Evolutionary conservation across 2,113 vertebrate genomes (phyloP).

Genomic region (Mustelus asterias): DNA sequence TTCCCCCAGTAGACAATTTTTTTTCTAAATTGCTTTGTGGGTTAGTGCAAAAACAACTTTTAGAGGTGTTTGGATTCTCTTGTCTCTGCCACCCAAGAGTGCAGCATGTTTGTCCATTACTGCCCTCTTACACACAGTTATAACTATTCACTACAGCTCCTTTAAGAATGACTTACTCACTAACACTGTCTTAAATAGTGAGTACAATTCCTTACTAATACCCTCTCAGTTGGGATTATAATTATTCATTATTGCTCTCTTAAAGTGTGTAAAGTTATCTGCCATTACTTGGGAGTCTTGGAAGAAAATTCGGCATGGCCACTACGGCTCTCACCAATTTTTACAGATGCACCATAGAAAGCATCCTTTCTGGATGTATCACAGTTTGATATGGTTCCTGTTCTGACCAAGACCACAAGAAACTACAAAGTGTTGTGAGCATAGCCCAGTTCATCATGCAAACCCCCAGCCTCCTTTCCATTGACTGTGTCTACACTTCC

Average conservation of each 20-base stretch:
- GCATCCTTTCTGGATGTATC: too few relatives aligned
- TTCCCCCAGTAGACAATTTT: background rate
- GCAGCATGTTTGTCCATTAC: background rate
- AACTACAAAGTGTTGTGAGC: too few relatives aligned
- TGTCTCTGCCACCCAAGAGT: background rate
- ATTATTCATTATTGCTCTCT: background rate
- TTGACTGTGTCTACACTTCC: too few relatives aligned
- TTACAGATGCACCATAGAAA: too few relatives aligned
- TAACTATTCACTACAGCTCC: too few relatives aligned
- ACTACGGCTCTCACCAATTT: too few relatives aligned
- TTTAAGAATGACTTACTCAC: background rate
- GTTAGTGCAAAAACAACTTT: background rate
- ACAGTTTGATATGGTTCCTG: too few relatives aligned
- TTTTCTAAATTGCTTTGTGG: background rate
- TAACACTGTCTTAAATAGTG: background rate
- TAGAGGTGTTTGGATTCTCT: background rate
- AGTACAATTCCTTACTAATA: background rate
- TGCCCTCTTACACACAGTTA: background rate
- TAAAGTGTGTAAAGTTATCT: background rate
- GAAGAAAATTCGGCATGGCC: too few relatives aligned
- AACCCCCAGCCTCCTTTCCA: too few relatives aligned
- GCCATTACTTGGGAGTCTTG: background rate
- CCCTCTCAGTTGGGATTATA: background rate
- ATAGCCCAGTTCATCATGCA: too few relatives aligned
- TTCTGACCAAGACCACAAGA: too few relatives aligned